phyloP scores from a whole-genome alignment of 2,888 invertebrate genomes.

The Pelosia muscerda region DNA sequence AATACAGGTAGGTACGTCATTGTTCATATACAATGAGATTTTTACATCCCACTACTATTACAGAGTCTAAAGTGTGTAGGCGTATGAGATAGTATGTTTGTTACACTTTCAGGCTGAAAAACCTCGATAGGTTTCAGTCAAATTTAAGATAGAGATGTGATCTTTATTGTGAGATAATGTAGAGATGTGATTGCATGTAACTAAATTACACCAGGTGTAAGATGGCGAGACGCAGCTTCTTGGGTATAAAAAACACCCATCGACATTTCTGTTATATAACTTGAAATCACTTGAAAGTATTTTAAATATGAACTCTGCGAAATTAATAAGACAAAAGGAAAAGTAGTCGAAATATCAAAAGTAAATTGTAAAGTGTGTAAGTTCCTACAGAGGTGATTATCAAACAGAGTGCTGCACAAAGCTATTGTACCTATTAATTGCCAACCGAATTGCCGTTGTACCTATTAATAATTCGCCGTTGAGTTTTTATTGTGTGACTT shows the following conservation, averaged over 20 bases:
- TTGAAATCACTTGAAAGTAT: conserved; percentile 12
- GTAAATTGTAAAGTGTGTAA: conserved; percentile 13
- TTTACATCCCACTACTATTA: conserved; percentile 1
- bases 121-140: not conserved
- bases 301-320: conserved; percentile 17
- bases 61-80: not conserved
- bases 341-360: conserved; percentile 16
- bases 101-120: not conserved
- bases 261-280: conserved; percentile 8
- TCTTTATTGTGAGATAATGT: not conserved
- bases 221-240: not conserved
- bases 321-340: conserved; percentile 21
- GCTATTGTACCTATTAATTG: conserved; percentile 48
- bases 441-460: conserved; percentile 40
- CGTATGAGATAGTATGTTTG: conserved; percentile 2
- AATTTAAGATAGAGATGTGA: not conserved
- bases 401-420: conserved; percentile 29
- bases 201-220: not conserved
- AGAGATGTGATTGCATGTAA: not conserved
- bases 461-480: conserved; percentile 36
- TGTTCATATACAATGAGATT: conserved; percentile 1
- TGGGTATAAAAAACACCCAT: not conserved
- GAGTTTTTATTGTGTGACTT: conserved; percentile 34
- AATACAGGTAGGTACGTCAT: conserved; percentile 1
- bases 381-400: conserved; percentile 32